Conservation (phyloP, 2,113 vertebrate species). For the Chrysochloris asiatica region DNA sequence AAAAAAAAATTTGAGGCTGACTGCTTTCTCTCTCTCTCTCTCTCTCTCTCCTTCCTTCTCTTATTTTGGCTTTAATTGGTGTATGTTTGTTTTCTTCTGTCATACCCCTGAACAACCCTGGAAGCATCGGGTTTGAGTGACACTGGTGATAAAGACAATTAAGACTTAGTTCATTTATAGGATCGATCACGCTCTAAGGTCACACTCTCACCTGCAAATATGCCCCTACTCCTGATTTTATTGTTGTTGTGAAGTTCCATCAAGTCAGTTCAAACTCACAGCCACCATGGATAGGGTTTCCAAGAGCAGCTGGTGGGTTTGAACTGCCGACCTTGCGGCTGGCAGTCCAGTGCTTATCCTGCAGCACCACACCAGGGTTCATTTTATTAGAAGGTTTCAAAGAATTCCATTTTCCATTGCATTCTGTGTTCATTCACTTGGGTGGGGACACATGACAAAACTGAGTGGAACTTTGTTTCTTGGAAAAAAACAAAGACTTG, state of each 20-base stretch:
- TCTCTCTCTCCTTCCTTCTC: no score
- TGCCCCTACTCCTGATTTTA: background rate
- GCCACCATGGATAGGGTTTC: no score
- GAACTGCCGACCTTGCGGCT: no score
- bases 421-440: background rate
- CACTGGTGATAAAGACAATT: background rate
- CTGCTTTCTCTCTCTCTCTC: background rate
- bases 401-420: background rate
- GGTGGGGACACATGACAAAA: background rate
- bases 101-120: background rate
- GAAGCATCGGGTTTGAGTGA: background rate
- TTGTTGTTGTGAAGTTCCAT: no score
- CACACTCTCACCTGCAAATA: background rate
- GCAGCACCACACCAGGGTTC: no score
- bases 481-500: background rate
- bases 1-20: background rate
- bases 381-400: background rate
- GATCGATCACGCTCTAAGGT: background rate
- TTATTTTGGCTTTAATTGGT: background rate
- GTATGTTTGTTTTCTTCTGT: background rate
- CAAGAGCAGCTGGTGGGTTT: no score
- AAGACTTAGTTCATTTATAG: constrained; percentile 8
- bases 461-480: background rate
- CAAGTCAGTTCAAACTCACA: no score
- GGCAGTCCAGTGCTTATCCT: no score